Conservation (phyloP, 2,888 invertebrate species). For the Brenthis hecate region DNA sequence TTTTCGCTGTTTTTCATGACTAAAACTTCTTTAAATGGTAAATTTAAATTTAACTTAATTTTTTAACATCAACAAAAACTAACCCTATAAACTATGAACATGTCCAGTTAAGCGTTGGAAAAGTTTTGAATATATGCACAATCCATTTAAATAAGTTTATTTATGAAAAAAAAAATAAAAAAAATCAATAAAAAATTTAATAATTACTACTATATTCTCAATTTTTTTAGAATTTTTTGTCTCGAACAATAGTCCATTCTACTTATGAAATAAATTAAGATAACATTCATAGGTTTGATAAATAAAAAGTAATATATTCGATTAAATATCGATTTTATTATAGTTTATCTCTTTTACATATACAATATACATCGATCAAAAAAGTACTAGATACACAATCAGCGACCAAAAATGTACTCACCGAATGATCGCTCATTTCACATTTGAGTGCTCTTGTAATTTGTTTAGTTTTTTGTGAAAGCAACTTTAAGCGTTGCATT, state of each 20-base stretch:
- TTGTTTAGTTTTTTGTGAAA: too few relatives aligned
- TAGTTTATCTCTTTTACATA: neutral
- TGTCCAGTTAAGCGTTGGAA: too few relatives aligned
- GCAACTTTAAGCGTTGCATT: too few relatives aligned
- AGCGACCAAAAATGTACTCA: too few relatives aligned
- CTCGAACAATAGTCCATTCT: constrained; percentile 17
- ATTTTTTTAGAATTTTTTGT: constrained; percentile 20
- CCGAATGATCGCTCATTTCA: too few relatives aligned
- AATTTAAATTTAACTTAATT: neutral
- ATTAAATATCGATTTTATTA: neutral
- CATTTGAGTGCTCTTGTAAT: too few relatives aligned
- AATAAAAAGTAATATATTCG: neutral
- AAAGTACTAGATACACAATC: too few relatives aligned
- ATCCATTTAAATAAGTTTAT: neutral
- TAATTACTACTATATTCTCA: neutral
- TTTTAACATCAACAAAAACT: too few relatives aligned
- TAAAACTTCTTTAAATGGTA: constrained; percentile 4
- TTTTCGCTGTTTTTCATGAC: constrained; percentile 5
- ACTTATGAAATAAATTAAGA: constrained; percentile 11
- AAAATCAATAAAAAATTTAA: neutral
- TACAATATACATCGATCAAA: too few relatives aligned
- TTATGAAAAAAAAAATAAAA: neutral
- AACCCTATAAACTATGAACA: too few relatives aligned
- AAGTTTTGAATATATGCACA: too few relatives aligned
- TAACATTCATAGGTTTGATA: neutral